These are phyloP conservation scores for Calliphora vomitoria DNA, from an alignment of 2,888 invertebrate species.

Conservation along the genomic window DNA sequence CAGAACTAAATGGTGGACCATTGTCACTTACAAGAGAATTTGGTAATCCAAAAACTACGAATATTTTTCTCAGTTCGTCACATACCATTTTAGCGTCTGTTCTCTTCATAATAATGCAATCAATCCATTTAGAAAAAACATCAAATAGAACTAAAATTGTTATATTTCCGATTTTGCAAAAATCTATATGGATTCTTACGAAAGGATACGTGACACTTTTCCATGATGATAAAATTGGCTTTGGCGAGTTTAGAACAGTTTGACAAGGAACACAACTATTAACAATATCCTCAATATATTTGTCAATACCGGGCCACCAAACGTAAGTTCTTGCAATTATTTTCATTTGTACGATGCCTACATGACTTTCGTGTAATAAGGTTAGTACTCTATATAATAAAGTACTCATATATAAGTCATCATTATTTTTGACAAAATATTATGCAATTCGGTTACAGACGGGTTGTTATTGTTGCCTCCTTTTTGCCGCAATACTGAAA, in stretches of 20 bases:
- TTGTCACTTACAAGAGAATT: conserved; percentile 51
- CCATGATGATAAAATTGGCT: conserved; percentile 49
- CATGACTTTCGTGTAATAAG: conserved; percentile 76
- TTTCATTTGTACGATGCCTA: conserved; percentile 78
- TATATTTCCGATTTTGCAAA: conserved; percentile 36
- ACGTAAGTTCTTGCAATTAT: conserved; percentile 76
- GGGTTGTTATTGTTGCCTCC: too few species aligned
- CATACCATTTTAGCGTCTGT: too few species aligned
- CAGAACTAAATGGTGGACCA: conserved; percentile 52
- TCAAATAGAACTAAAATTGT: conserved; percentile 23
- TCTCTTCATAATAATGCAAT: not conserved
- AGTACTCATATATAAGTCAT: too few species aligned
- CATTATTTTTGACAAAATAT: too few species aligned
- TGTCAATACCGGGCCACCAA: conserved; percentile 78
- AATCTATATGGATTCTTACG: conserved; percentile 66
- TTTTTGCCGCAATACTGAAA: too few species aligned
- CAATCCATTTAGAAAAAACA: conserved; percentile 53
- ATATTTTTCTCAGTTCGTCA: not conserved
- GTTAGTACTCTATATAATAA: conserved; percentile 61
- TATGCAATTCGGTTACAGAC: too few species aligned
- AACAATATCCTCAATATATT: conserved; percentile 76
- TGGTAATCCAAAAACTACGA: conserved; percentile 47
- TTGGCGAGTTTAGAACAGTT: conserved; percentile 14
- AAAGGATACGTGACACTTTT: conserved; percentile 48
- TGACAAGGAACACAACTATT: conserved; percentile 72